These are phyloP conservation scores for Eulemur coronatus DNA, from an alignment of 2,797 vertebrate species.

Conservation along the genomic window DNA sequence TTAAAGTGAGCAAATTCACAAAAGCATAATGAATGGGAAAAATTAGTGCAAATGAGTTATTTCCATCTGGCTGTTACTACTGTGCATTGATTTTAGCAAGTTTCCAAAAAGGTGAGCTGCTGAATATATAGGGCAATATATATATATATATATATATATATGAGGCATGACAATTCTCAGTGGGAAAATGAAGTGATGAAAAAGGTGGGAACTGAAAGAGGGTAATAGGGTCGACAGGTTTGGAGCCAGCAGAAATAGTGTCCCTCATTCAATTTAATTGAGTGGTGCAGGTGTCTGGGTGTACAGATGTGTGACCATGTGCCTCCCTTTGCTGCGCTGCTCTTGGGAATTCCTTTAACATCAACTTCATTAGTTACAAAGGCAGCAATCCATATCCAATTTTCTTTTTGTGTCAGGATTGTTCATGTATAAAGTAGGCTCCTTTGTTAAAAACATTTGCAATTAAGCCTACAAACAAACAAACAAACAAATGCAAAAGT, in stretches of 20 bases:
- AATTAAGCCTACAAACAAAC: constrained; percentile 87
- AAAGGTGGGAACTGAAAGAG: constrained; percentile 63
- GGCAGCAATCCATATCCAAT: constrained; percentile 89
- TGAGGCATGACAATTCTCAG: constrained; percentile 51
- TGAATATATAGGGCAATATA: constrained; percentile 44
- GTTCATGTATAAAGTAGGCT: constrained; percentile 83
- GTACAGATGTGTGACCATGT: neutral
- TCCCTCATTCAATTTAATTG: constrained; percentile 50
- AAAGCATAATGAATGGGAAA: neutral
- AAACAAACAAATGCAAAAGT: constrained; percentile 82
- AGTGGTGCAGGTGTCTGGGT: constrained; percentile 24
- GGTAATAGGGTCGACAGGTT: constrained; percentile 61
- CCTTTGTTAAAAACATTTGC: constrained; percentile 86
- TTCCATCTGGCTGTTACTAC: constrained; percentile 36
- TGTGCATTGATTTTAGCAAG: constrained; percentile 63
- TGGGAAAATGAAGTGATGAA: constrained; percentile 60
- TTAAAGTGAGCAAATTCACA: constrained; percentile 42
- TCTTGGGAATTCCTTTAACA: constrained; percentile 83
- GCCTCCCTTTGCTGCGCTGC: constrained; percentile 68
- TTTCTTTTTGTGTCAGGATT: constrained; percentile 85
- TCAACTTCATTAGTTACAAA: constrained; percentile 87
- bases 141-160: constrained; percentile 74
- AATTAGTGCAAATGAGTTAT: neutral
- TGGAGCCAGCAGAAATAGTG: constrained; percentile 55
- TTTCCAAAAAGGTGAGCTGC: constrained; percentile 57